Percentiles rank a stretch among this genome's conserved stretches.
These are phyloP conservation scores for Phthorimaea operculella DNA, from an alignment of 1,140 invertebrate species.

Conservation along the genomic window DNA sequence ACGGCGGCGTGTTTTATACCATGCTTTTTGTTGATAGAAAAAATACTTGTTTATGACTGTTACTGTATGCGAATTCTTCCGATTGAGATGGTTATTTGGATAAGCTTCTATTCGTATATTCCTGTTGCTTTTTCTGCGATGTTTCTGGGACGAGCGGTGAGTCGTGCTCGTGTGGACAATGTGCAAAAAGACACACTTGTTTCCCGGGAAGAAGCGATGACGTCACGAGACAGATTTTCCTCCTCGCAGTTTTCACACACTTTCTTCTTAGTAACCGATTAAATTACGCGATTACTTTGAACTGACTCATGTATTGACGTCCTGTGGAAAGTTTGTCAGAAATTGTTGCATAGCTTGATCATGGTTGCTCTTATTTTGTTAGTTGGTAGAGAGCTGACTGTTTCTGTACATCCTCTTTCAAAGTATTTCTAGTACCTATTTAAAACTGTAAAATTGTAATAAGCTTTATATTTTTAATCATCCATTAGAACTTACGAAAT, in stretches of 20 bases:
- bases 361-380: no score
- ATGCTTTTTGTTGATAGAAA: constrained; percentile 13
- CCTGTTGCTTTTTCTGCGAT: background rate
- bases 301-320: no score
- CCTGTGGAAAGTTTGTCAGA: no score
- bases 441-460: no score
- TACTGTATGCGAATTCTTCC: background rate
- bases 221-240: background rate
- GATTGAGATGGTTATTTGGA: background rate
- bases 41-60: constrained; percentile 1
- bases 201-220: background rate
- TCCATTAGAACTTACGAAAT: no score
- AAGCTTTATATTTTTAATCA: no score
- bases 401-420: no score
- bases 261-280: background rate
- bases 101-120: background rate
- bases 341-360: no score
- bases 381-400: no score
- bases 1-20: constrained; percentile 26
- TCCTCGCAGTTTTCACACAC: background rate
- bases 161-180: background rate
- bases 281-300: background rate
- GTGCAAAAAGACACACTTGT: background rate
- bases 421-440: no score
- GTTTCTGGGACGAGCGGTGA: background rate